Base-by-base conservation (phyloP, 2,888 invertebrate genomes). In the Gortyna flavago region DNA sequence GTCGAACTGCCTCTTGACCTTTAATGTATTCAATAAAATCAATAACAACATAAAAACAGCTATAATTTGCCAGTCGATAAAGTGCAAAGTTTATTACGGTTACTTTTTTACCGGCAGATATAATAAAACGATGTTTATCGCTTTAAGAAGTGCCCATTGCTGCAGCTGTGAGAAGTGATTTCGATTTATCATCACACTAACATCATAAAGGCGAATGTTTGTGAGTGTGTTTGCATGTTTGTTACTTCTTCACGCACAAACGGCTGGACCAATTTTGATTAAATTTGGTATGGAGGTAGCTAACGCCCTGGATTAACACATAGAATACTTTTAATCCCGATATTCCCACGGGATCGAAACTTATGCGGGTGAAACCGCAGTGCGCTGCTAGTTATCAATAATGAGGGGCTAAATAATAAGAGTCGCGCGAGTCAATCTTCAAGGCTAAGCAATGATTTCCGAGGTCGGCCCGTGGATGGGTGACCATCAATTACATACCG, bases 31-130 rank as follows among this genome's bases (percentile, higher is more conserved):
- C 69, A 72, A 79, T 75, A 78, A 81, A 87, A 84, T 85, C 81
- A 77, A 87, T 85, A 79, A 72, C 59, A 80, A 78, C 79, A 77
- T 80, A 87, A 84, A 86, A 86, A 84, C 75, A 72, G 18, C 54
- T 72, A 83, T 87, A 89, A 91, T 90, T 90, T 91, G 84, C 81
- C 88, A 89, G 87, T 78, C 89, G 80, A 91, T 90, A 90, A 90
- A 90, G 75, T 83, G 67, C 71, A 54, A 64, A 73, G 69, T 86
- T 87, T 85, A 89, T 89, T 88, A 87, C 83, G 85, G 77, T 77
- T 77, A 76, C 80, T 79, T 85, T 88, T 79, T 88, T 84, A 87
- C 68, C 83, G 57, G 54, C 66, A 73, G 69, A 81, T 81, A 81
- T 83, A 86, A 83, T 87, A 87, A 90, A 88, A 81, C 73, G 70